Conservation (phyloP, 2,888 invertebrate species). For the Harpalus rufipes region DNA sequence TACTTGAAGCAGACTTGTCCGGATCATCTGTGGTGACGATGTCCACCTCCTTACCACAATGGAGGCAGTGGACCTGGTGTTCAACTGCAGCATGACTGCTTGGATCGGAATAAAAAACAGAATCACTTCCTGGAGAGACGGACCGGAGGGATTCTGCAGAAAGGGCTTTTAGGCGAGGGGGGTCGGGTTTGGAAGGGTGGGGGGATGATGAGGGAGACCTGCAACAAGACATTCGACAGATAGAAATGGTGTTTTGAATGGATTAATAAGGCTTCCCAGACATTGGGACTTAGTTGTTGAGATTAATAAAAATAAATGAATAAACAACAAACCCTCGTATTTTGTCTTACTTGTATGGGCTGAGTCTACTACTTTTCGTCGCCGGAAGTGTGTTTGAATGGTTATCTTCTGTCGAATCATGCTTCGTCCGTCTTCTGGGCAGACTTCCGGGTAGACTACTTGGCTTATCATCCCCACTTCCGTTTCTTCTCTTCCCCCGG, state of each 20-base stretch:
- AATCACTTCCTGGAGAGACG: conserved; percentile 94
- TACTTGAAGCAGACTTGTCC: conserved; percentile 70
- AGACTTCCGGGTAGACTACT: conserved; percentile 78
- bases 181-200: neutral
- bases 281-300: no score
- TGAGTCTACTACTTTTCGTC: conserved; percentile 70
- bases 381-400: conserved; percentile 63
- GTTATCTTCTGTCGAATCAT: conserved; percentile 55
- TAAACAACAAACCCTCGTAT: no score
- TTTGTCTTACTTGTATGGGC: conserved; percentile 73
- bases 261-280: no score
- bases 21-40: conserved; percentile 76
- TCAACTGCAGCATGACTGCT: conserved; percentile 78
- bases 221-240: no score
- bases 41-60: conserved; percentile 87
- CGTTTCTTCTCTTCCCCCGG: conserved; percentile 72
- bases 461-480: conserved; percentile 74
- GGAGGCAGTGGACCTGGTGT: conserved; percentile 85
- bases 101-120: conserved; percentile 93
- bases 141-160: conserved; percentile 92
- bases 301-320: no score
- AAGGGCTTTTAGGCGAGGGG: conserved; percentile 84
- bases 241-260: no score
- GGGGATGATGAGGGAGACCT: neutral
- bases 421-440: conserved; percentile 80